Percentiles rank a stretch among this genome's conserved stretches.
Conservation (phyloP, 2,888 invertebrate genomes). For the Aphidius colemani region DNA sequence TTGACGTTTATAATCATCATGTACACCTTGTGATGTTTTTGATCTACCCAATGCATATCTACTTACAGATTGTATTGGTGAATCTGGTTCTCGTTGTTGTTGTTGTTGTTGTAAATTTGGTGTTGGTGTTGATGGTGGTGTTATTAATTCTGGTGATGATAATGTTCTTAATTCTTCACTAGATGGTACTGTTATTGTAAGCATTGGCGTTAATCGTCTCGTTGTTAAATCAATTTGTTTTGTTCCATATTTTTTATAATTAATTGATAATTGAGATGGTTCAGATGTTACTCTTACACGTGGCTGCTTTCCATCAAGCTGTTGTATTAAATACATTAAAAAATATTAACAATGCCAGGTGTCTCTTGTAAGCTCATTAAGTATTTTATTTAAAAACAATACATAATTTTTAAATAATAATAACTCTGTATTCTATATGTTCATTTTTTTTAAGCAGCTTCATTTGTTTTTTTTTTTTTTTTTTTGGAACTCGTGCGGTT, state of each 20-base stretch:
- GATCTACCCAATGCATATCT: constrained; percentile 35
- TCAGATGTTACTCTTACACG: constrained; percentile 36
- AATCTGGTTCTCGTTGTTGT: constrained; percentile 30
- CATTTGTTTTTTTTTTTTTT: too few species aligned
- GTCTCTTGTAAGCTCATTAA: too few species aligned
- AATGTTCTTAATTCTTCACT: constrained; percentile 63
- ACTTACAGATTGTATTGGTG: constrained; percentile 29
- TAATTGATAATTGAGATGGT: constrained; percentile 21
- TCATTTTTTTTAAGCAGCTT: too few species aligned
- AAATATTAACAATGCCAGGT: not conserved
- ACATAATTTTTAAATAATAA: too few species aligned
- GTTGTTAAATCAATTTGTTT: constrained; percentile 34
- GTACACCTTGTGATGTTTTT: constrained; percentile 37
- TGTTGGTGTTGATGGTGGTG: constrained; percentile 39
- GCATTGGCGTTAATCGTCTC: constrained; percentile 57
- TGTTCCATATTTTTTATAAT: constrained; percentile 23
- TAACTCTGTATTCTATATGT: too few species aligned
- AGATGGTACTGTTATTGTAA: constrained; percentile 68
- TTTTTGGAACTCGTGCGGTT: too few species aligned
- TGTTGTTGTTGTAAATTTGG: constrained; percentile 53
- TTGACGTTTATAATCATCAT: constrained; percentile 43
- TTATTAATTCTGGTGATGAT: constrained; percentile 54
- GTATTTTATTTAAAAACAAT: too few species aligned
- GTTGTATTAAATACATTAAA: constrained; percentile 2
- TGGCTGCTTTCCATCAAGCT: constrained; percentile 32